Conservation (phyloP, 1,140 invertebrate genomes). For the Charaxes varanes region DNA sequence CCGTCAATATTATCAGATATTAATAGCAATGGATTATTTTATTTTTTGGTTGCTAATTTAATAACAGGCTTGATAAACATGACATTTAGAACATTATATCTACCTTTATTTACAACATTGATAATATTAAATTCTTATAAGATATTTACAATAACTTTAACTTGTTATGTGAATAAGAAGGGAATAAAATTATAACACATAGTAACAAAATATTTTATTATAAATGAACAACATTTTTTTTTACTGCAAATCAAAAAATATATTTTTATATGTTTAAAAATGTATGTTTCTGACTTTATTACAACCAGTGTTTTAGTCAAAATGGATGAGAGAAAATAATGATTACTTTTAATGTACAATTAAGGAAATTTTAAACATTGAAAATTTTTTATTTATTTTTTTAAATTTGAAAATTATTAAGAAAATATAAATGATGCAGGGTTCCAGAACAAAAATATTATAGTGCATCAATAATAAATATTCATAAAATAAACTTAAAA, state of each 20-base stretch:
- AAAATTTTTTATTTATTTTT: no score
- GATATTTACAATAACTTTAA: conserved; percentile 60
- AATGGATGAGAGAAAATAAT: no score
- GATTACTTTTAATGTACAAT: no score
- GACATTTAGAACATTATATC: conserved; percentile 76
- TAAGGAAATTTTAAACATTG: no score
- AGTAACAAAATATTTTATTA: conserved; percentile 6
- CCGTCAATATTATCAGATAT: conserved; percentile 79
- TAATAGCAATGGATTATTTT: conserved; percentile 84
- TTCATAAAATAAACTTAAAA: no score
- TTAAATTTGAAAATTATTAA: no score
- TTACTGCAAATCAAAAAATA: conserved; percentile 1
- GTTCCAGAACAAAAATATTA: no score
- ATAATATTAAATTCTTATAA: conserved; percentile 77
- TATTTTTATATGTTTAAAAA: no score
- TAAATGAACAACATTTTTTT: conserved; percentile 9
- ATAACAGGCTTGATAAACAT: conserved; percentile 88
- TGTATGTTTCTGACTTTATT: no score
- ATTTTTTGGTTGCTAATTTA: conserved; percentile 87
- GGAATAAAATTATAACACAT: conserved; percentile 29
- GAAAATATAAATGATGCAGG: no score
- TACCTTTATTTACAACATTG: conserved; percentile 65
- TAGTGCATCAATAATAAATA: no score
- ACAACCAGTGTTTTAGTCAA: no score
- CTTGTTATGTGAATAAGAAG: conserved; percentile 36